Base-by-base conservation (phyloP, 2,888 invertebrate genomes). In the Epirrita christyi region DNA sequence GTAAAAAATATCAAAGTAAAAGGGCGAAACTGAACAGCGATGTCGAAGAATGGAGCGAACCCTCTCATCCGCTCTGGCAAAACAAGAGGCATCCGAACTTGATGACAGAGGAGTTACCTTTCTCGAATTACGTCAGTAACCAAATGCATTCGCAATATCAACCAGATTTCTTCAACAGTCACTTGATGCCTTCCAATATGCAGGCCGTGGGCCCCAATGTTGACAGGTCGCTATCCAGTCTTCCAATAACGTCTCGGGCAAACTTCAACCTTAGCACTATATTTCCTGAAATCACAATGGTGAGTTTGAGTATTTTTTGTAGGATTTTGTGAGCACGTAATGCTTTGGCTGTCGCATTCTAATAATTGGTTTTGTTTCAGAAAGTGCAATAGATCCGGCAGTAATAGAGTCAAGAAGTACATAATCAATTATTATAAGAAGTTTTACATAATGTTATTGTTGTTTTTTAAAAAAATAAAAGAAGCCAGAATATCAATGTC, bases 201-300 rank as follows among this genome's bases (percentile, higher is more conserved):
- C 91, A 89, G 67, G 78, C 80, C 40, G 79, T 84, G 52, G 80
- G 83, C 0, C 81, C 82, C 53, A 87, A 85, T 45, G 77, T 80
- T 6, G 90, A 89, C 51, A 76, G 87, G 48, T 81, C 90, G 0
- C 63, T 88, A 34, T 63, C 84, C n/a, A 82, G 77, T 52, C 85
- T 90, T 55, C 88, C 92, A 6, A 82, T 78, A 29, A 85, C 90
- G 2, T 91, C 91, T 1, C 84, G 91, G 1, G 95, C 96, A 0
- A 97, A 96, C 80, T 97, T 97, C 76, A 96, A 96, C 84, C 88
- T 97, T 40, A 96, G 96, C 73, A 95, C 96, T 0, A 96, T 97
- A 72, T 96, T 96, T 81, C 97, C 97, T 1, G 97, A 97, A 91
- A 96, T 97, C 68, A 96, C 96, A 50, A 92, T 92, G 92, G 92